Base-by-base conservation (phyloP, 2,888 invertebrate species). In the Mechanitis messenoides region DNA sequence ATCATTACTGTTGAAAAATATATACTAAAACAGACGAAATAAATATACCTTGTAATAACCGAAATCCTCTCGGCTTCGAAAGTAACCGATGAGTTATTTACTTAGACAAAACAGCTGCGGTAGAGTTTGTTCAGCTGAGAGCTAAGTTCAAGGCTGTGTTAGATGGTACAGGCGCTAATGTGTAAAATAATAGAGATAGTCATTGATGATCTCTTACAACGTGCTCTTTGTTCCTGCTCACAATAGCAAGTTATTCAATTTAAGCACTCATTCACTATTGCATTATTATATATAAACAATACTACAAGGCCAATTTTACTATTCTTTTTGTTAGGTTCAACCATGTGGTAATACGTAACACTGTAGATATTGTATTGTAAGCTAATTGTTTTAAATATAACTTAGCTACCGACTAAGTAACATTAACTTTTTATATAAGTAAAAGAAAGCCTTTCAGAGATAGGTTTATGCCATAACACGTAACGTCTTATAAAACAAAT, bases 141-240 rank as follows among this genome's bases (percentile, higher is more conserved):
- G 64, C 74, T 74, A 78, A 86, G 87, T 87, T 87, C 87, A 87
- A 87, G 87, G 87, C 81, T 56, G 54, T 59, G 57, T 54, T 61
- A 63, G 65, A 62, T 60, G 62, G 53, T 59, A 35, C 53, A 53
- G 58, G 66, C 64, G 63, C 59, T 66, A 64, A 64, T 62, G 67
- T 64, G 66, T 63, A 65, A 64, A 67, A 63, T 68, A 68, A 68
- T 68, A 66, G 66, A 67, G 67, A 69, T 66, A 68, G 68, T 71
- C 71, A 72, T 72, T 71, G 71, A 72, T 71, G 68, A 72, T 70
- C 71, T 69, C 66, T 20, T 66, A 71, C 71, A 71, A 68, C 65
- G 59, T 67, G 66, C 64, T 63, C 63, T 69, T 71, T 72, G 71
- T 72, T 69, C 66, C 61, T 61, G 58, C 55, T 47, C 63, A 72